phyloP scores from a whole-genome alignment of 2,113 vertebrate species.

The Globicephala melas region DNA sequence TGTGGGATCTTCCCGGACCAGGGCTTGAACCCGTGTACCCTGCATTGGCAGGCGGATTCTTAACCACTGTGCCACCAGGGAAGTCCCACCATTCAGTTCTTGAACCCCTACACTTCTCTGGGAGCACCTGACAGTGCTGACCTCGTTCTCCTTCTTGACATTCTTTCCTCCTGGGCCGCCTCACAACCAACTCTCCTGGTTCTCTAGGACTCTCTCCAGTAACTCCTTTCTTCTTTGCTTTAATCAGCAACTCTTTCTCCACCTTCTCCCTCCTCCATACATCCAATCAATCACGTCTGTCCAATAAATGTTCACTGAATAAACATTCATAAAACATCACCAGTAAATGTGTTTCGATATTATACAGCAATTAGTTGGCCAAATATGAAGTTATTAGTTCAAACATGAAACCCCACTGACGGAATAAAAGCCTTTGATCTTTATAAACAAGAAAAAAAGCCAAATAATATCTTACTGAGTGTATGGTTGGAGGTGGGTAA shows the following conservation, averaged over 20 bases:
- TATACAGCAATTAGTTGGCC: background rate
- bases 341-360: background rate
- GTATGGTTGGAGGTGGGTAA: background rate
- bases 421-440: background rate
- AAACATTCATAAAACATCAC: background rate
- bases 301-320: background rate
- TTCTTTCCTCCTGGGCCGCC: background rate
- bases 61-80: too few relatives aligned
- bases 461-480: background rate
- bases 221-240: background rate
- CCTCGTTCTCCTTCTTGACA: background rate
- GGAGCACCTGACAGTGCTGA: background rate
- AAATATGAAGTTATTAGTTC: background rate
- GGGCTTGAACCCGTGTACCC: too few relatives aligned
- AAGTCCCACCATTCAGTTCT: background rate
- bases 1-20: too few relatives aligned
- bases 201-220: background rate
- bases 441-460: background rate
- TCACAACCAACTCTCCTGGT: background rate
- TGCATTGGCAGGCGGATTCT: too few relatives aligned
- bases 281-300: background rate
- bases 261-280: background rate
- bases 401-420: background rate
- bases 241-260: background rate
- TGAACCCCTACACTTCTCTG: background rate